These are phyloP conservation scores for Cyrtorhinus lividipennis DNA, from an alignment of 1,140 invertebrate species.

Conservation along the genomic window DNA sequence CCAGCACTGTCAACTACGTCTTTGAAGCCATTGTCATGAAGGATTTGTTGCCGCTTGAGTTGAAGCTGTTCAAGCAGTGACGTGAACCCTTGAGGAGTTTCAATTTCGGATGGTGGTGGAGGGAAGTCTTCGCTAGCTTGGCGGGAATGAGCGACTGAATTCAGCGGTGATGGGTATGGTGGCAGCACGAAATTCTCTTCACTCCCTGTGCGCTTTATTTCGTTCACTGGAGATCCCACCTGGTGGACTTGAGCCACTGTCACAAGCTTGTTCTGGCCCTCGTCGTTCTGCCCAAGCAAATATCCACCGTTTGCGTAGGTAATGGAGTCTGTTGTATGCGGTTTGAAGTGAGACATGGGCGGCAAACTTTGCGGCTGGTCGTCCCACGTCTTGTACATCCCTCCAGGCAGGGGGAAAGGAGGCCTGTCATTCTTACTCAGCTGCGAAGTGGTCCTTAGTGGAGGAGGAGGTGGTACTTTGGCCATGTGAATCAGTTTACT, in stretches of 20 bases:
- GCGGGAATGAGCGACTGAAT: slow-evolving; percentile 59
- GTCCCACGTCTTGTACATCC: not conserved
- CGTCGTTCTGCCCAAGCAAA: slow-evolving; percentile 23
- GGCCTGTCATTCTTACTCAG: slow-evolving; percentile 40
- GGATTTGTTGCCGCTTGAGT: slow-evolving; percentile 54
- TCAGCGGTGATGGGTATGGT: slow-evolving; percentile 58
- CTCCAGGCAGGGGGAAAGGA: slow-evolving; percentile 33
- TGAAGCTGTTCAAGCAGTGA: slow-evolving; percentile 56
- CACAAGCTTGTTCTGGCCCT: slow-evolving; percentile 38
- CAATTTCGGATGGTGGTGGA: slow-evolving; percentile 53
- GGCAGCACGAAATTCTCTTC: slow-evolving; percentile 40
- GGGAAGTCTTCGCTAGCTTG: slow-evolving; percentile 80
- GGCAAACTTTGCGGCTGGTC: slow-evolving; percentile 34
- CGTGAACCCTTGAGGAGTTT: slow-evolving; percentile 36
- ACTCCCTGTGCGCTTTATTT: slow-evolving; percentile 31
- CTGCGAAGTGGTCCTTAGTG: slow-evolving; percentile 70
- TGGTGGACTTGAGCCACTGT: slow-evolving; percentile 68
- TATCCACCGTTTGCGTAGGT: slow-evolving; percentile 38
- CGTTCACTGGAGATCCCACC: slow-evolving; percentile 41
- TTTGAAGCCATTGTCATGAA: slow-evolving; percentile 20
- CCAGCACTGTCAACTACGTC: slow-evolving; percentile 24
- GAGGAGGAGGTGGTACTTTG: slow-evolving; percentile 74
- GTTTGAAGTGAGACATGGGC: slow-evolving; percentile 10
- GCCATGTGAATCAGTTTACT: slow-evolving; percentile 52
- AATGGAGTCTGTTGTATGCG: slow-evolving; percentile 33